Conservation (phyloP, 2,888 invertebrate genomes). For the Junonia oenone region DNA sequence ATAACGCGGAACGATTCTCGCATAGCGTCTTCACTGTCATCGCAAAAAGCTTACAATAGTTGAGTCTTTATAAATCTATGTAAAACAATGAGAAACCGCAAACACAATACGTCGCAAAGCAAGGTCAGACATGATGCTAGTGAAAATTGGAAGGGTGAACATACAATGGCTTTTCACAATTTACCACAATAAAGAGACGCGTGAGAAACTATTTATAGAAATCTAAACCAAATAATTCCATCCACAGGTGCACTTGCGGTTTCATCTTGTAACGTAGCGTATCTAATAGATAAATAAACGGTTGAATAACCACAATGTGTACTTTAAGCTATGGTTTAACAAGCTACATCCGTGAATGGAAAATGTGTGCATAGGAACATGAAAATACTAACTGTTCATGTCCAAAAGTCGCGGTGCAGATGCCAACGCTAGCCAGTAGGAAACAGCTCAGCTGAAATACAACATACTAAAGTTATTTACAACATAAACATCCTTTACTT, state of each 20-base stretch:
- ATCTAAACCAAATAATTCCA: slow-evolving; percentile 60
- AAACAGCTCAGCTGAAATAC: slow-evolving; percentile 71
- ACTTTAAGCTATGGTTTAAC: slow-evolving; percentile 11
- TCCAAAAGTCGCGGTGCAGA: slow-evolving; percentile 74
- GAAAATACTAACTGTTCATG: slow-evolving; percentile 72
- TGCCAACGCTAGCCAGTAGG: slow-evolving; percentile 66
- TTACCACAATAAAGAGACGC: slow-evolving; percentile 63
- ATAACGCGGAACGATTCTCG: slow-evolving; percentile 3
- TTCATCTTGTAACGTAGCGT: slow-evolving; percentile 24
- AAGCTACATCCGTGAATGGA: slow-evolving; percentile 27
- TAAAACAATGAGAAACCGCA: slow-evolving; percentile 23
- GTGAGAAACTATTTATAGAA: slow-evolving; percentile 68
- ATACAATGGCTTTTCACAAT: slow-evolving; percentile 72
- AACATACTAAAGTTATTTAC: slow-evolving; percentile 32
- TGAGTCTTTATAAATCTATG: slow-evolving; percentile 14
- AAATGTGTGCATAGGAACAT: slow-evolving; percentile 33
- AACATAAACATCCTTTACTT: slow-evolving; percentile 11
- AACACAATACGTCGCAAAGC: slow-evolving; percentile 48
- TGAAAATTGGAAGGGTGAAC: slow-evolving; percentile 52
- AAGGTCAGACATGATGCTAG: slow-evolving; percentile 47
- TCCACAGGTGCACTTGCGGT: slow-evolving; percentile 58
- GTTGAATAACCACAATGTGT: neutral
- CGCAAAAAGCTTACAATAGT: slow-evolving; percentile 22
- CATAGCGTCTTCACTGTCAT: slow-evolving; percentile 12
- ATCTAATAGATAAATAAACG: slow-evolving; percentile 14